Evolutionary conservation across 2,888 invertebrate genomes (phyloP), one percentile per base, ranked within the genome.

Genomic region (Parascotia fuliginaria): DNA sequence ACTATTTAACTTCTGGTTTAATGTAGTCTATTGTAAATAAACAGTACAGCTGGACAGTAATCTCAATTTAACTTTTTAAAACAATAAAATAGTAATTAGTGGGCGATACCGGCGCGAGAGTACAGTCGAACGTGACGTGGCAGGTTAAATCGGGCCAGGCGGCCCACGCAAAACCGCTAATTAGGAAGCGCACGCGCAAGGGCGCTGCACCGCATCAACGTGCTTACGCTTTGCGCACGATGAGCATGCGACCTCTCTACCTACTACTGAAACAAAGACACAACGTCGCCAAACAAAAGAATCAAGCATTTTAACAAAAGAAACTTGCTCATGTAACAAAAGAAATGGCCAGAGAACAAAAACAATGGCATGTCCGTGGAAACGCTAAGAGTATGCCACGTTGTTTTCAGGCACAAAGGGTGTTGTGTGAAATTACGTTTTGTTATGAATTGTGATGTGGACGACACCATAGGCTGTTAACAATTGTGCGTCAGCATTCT

Each of bases 141-240:
- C 75, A 85, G 81, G 86, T 85, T 85, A 87, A 85, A 87, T 84
- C 86, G 75, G 84, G 79, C 75, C 81, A 78, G 60, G 65, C 84
- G 65, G 76, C 84, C 85, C 81, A 86, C 86, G 81, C 79, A 75
- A 73, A 68, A 69, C 72, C 83, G 80, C 85, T 91, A 89, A 91
- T 89, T 90, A 89, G 87, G 86, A 88, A 86, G 83, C 83, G 87
- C 85, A 75, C 81, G 83, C 83, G 82, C 87, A 87, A 84, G 85
- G 81, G 85, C 87, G 83, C 82, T 86, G 87, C 87, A 85, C 81
- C 77, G 75, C 36, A 11, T 12, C 40, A 9, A 24, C 24, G 24
- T 9, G 24, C 24, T 7, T 24, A 42, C 43, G 19, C 27, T 34
- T 38, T 42, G 46, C 70, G 67, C 67, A 73, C 75, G 75, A 72